Evolutionary conservation across 1,140 invertebrate genomes (phyloP), one percentile per base, ranked within the genome.

Genomic region (Formica exsecta): DNA sequence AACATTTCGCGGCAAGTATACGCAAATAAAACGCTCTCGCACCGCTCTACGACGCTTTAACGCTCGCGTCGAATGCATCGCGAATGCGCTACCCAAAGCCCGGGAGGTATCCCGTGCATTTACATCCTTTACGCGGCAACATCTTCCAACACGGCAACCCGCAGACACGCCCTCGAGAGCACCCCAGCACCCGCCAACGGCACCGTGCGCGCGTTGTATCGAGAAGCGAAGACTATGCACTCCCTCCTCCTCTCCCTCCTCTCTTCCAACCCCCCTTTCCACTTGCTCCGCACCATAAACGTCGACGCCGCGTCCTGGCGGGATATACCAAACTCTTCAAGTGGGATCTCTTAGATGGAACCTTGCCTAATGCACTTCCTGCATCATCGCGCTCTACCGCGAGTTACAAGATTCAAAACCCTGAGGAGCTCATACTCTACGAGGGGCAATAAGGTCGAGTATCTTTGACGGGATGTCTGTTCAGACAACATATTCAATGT

Each of bases 351-450:
- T 84, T 61, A 75, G 79, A 36, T 84, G 62, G 79, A 87, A 87
- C 86, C 71, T 64, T 79, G 86, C 80, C 89, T 90, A 90, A 90
- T 90, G 88, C 89, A 90, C 89, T 90, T 90, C 88, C 89, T 90
- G 86, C 51, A 59, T 73, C 54, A 71, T 68, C 80, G 38, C 83
- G 57, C 89, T 89, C 88, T 66, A 77, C 75, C 79, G 51, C 79
- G 88, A 73, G 76, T 89, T 90, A 87, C 85, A 64, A 71, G 57
- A 76, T 74, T 76, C 87, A 77, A 75, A 87, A 84, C 73, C 84
- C 76, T 11, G 61, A 79, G 76, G 88, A 90, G 81, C 77, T 73
- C 70, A 70, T 48, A 62, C 71, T 86, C 76, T 68, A 57, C 71
- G 54, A 32, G 38, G 44, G 29, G 22, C 66, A 62, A 86, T 79